Evolutionary conservation across 1,140 invertebrate genomes (phyloP).

Genomic region (Leguminivora glycinivorella): DNA sequence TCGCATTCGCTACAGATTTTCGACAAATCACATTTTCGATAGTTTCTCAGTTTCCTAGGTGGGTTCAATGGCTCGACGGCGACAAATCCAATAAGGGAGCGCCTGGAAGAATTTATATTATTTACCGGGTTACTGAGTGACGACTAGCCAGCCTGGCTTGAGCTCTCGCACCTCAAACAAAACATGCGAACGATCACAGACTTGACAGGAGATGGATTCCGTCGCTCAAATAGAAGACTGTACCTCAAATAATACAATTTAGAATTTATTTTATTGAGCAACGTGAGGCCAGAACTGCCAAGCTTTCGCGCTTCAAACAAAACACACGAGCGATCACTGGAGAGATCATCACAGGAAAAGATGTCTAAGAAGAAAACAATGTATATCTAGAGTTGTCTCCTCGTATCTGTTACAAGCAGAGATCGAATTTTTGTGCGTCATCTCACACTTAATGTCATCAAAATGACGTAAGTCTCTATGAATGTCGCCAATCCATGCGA

Average conservation of each 20-base stretch:
- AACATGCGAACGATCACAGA: constrained; percentile 35
- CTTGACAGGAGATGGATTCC: constrained; percentile 37
- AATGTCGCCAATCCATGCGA: no score
- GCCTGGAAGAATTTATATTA: constrained; percentile 72
- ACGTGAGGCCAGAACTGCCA: no score
- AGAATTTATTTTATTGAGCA: no score
- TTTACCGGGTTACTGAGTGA: constrained; percentile 69
- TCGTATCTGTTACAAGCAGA: no score
- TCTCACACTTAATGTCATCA: no score
- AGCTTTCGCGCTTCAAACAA: no score
- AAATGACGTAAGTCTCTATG: no score
- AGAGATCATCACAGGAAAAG: no score
- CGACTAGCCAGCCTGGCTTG: constrained; percentile 49
- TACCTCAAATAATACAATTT: neutral
- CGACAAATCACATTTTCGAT: constrained; percentile 55
- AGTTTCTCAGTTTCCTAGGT: constrained; percentile 48
- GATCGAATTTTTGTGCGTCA: no score
- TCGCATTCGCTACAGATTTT: constrained; percentile 36
- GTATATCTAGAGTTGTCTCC: no score
- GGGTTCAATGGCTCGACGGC: constrained; percentile 58
- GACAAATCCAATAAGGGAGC: constrained; percentile 72
- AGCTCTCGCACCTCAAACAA: constrained; percentile 41
- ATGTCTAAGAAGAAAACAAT: no score
- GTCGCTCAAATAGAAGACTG: neutral
- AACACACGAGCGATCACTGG: no score